Base-by-base conservation (phyloP, 2,113 vertebrate genomes). In the Peromyscus leucopus region DNA sequence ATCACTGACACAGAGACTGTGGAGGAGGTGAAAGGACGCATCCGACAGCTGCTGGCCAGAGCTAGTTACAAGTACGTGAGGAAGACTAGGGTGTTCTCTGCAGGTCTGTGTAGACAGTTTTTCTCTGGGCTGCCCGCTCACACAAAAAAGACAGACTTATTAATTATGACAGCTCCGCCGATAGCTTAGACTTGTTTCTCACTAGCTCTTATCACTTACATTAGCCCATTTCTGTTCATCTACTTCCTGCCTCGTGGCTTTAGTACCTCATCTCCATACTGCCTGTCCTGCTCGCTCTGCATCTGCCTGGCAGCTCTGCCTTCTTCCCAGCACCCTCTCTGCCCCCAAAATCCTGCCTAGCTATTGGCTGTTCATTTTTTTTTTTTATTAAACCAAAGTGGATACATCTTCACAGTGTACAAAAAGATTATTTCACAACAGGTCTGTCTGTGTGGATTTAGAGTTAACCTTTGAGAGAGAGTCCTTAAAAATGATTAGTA, bases 61-160 rank as follows among this genome's bases (percentile, higher is more conserved):
- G 99, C 99, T 97, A 99, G 99, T 97, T 99, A 99, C 98, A 99
- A 98, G 99, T 99, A 98, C 93, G 98, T 97, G 42, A 31, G 74
- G 72, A 33, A 31, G 74, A 76, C 28, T 17, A 11, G 31, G n/a
- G 0, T 74, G 3, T 55, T 71, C 57, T 55, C 31, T 28, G 4
- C 0, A 71, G 78, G 31, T 79, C 61, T 79, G 17, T 83, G 78
- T 42, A 74, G 33, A 55, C 13, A 76, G 46, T 24, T 26, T 71
- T 36, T 33, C 69, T n/a, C n/a, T n/a, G 69, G 33, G 19, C 71
- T 72, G 17, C 19, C 71, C 9, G 71, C 71, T 72, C 36, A 72
- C 69, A 19, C 36, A n/a, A 8, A 69, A 72, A 72, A 72, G 36
- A n/a, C 33, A 71, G 13, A 72, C 16, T 3, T 71, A n/a, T n/a